Base-by-base conservation (phyloP, 1,140 invertebrate species). In the Branchinecta lynchi region DNA sequence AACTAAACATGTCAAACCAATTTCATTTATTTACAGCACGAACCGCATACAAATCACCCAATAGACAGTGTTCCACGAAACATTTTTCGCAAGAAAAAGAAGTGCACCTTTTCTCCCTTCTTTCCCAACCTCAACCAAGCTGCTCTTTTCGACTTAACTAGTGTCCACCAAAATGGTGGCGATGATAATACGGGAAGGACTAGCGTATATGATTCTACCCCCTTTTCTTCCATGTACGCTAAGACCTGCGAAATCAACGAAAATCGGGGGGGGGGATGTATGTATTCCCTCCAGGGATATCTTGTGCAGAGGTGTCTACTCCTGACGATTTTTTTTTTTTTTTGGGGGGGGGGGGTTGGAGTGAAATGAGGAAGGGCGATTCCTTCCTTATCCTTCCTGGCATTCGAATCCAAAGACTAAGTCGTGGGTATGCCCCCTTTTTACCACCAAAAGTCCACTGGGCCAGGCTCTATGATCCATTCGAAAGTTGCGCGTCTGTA, bases 301-400 rank as follows among this genome's bases (percentile, higher is more conserved):
- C n/a, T 9, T 51, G 46, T 9, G 46, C n/a, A 51, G n/a, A 51
- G n/a, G n/a, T 9, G n/a, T 9, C 46, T 9, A 51, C n/a, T 9
- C 46, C 46, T 51, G 46, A 9, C 46, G 46, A 51, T 51, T 51
- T n/a, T 51, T n/a, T n/a, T n/a, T n/a, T n/a, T n/a, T n/a, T n/a
- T n/a, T n/a, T n/a, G n/a, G n/a, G 46, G 46, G 9, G 9, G 46
- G 9, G 46, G 46, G 46, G n/a, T 9, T 9, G 46, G 46, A n/a
- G 9, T 51, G n/a, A 51, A 51, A n/a, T 51, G 46, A 51, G 46
- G 46, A 9, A n/a, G n/a, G 9, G 9, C n/a, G 9, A 9, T 9
- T 9, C 46, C 46, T 51, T 51, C n/a, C n/a, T 51, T 51, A n/a
- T 51, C n/a, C n/a, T n/a, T n/a, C n/a, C n/a, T n/a, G n/a, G n/a